Evolutionary conservation across 1,140 invertebrate genomes (phyloP), one percentile per base, ranked within the genome.

Genomic region (Zaprionus nigranus): DNA sequence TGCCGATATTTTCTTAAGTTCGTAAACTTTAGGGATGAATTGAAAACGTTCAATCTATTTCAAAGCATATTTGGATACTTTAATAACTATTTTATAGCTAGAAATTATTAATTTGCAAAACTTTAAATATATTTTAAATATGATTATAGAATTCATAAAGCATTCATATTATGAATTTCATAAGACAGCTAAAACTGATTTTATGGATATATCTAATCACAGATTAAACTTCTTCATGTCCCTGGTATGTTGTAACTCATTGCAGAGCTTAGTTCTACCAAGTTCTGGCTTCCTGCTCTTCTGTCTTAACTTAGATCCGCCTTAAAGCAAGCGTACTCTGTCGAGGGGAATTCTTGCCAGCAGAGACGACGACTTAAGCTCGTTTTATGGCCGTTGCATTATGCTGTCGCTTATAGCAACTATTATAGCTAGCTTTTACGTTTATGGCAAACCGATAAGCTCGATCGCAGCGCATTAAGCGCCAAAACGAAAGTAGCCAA

Each of bases 401-500:
- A 15, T 38, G 36, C 36, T 38, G 36, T 38, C 36, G 40, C 40
- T 40, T 40, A 46, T 46, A 7, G n/a, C n/a, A 43, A 17, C 40
- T 46, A 46, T 46, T 56, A 64, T 40, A 56, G 24, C 24, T 30
- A 24, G 34, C 34, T 51, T 58, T 30, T 36, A 13, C 26, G 28
- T 68, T 54, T 54, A 36, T 22, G 30, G 13, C 24, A 60, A 72
- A 65, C 68, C 56, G 34, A 76, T 72, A 54, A 61, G 62, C 68
- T 61, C 60, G 46, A 71, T 64, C 30, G 73, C 64, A 75, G 73
- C 60, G 73, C 53, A 75, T 59, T 63, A 70, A 64, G 59, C 58
- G 56, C 38, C 68, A 78, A 82, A 82, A 82, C 54, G 75, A 82
- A 82, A 79, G 71, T 79, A 82, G 75, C 71, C 75, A 75, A 79